Base-by-base conservation (phyloP, 1,140 invertebrate species). In the Euglossa dilemma region DNA sequence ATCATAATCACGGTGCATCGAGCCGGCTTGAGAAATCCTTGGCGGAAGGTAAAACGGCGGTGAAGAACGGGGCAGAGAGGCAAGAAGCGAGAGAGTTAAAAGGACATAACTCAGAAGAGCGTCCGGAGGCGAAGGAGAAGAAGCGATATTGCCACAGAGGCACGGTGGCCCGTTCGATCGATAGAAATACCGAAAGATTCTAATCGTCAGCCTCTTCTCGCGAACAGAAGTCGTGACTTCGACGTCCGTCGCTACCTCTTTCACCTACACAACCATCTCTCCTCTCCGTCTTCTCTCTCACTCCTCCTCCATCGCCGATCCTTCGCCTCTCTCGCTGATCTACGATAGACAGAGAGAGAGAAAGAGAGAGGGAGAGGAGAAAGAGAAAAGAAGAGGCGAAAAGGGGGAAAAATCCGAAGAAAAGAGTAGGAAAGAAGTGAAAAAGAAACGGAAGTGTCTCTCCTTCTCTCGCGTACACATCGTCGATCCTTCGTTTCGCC, bases 191-290 rank as follows among this genome's bases (percentile, higher is more conserved):
- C 78, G 81, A 59, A 79, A 89, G 89, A 90, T 90, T 74, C 71
- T 87, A 83, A 86, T 89, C 80, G 66, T 77, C 70, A 47, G 56
- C 43, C 76, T 86, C 50, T 50, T 83, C 75, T 67, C 81, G 84
- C 83, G 81, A 90, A 89, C 87, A 83, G 88, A 82, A 89, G 88
- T 90, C 88, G 86, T 89, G 89, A 88, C 85, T 84, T 54, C 50
- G 20, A 73, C 72, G 57, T 76, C 76, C 59, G 85, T 73, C 79
- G 85, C 81, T 80, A 82, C 64, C 66, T 57, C 79, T 80, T 87
- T 79, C 83, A 50, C 7, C 74, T 45, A 81, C 57, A 18, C 83
- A 71, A 57, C 52, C 36, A 57, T 73, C 54, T 18, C 1, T 7
- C 54, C n/a, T n/a, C 12, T 56, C 54, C 36, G 16, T 36, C 50